phyloP scores from a whole-genome alignment of 2,888 invertebrate genomes.

The Agriopis aurantiaria region DNA sequence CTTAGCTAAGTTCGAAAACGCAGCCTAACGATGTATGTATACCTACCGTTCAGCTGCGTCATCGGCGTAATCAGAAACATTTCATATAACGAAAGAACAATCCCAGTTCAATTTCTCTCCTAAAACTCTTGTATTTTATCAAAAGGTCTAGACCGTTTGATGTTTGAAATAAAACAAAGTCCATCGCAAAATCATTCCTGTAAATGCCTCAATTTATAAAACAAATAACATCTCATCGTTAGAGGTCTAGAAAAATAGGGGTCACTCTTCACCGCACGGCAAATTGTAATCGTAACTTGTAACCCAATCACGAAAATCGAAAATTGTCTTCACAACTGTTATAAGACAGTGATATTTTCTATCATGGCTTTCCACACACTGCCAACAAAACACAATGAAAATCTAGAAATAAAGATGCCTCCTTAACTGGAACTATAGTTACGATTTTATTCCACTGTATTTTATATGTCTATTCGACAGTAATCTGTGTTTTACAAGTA shows the following conservation, averaged over 20 bases:
- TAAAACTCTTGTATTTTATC: background rate
- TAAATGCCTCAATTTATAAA: conserved; percentile 20
- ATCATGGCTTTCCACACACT: background rate
- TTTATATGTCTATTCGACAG: no score
- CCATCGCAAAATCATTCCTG: conserved; percentile 12
- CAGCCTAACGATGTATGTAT: no score
- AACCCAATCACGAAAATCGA: conserved; percentile 31
- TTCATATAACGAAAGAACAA: background rate
- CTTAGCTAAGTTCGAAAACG: no score
- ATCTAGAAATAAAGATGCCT: background rate
- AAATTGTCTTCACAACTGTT: background rate
- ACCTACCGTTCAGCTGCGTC: no score
- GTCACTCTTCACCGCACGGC: background rate
- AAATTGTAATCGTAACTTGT: conserved; percentile 2
- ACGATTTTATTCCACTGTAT: no score
- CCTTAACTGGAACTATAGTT: background rate
- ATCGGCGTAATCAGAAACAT: background rate
- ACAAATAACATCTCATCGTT: conserved; percentile 10
- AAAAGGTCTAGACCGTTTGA: background rate
- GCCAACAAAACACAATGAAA: background rate
- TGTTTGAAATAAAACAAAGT: conserved; percentile 6
- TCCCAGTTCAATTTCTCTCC: background rate
- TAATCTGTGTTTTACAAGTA: no score
- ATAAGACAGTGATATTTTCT: background rate
- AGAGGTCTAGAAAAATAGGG: conserved; percentile 15